phyloP scores from a whole-genome alignment of 2,797 vertebrate genomes.

The Streptopelia turtur region DNA sequence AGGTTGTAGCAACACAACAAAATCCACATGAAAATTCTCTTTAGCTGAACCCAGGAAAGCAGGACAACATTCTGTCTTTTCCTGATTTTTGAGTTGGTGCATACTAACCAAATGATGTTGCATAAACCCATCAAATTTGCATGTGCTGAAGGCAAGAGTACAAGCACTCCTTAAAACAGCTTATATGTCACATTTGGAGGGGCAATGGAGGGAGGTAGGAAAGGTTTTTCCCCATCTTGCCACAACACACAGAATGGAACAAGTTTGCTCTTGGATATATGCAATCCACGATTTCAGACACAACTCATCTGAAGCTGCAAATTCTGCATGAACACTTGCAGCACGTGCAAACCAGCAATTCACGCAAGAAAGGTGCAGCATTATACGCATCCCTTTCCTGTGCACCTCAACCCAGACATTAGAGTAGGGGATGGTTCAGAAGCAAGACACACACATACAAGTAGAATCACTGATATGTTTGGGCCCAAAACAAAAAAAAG shows the following conservation, averaged over 20 bases:
- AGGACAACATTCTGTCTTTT: not conserved
- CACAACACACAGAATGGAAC: not conserved
- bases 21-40: not conserved
- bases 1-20: not conserved
- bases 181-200: constrained; percentile 4
- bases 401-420: not conserved
- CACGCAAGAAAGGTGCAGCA: not conserved
- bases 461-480: not conserved
- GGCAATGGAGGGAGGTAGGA: not conserved
- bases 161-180: not conserved
- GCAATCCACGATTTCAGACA: not conserved
- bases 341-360: not conserved
- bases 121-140: constrained; percentile 4
- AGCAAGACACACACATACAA: not conserved
- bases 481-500: not conserved
- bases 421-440: not conserved
- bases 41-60: not conserved
- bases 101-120: not conserved
- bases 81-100: not conserved
- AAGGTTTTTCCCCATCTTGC: not conserved
- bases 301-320: not conserved
- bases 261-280: not conserved
- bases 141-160: not conserved
- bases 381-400: not conserved
- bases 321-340: not conserved